Evolutionary conservation across 2,888 invertebrate species (phyloP).

Genomic region (Drosophila kanekoi): DNA sequence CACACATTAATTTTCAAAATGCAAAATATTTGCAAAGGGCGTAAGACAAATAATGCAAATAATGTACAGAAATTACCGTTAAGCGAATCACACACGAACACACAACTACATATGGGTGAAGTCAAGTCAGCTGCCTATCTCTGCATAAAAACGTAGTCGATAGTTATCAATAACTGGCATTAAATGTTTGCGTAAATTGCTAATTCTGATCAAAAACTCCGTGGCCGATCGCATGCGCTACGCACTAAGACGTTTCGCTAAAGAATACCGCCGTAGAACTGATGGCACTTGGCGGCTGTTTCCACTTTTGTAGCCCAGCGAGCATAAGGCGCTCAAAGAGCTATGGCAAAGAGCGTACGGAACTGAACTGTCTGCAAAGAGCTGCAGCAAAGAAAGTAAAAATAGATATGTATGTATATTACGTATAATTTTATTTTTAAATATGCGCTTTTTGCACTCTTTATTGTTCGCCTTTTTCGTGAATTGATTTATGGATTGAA

Average conservation of each 20-base stretch:
- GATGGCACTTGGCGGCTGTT: slow-evolving; percentile 49
- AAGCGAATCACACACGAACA: slow-evolving; percentile 4
- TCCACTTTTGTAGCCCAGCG: slow-evolving; percentile 64
- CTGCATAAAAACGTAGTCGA: slow-evolving; percentile 20
- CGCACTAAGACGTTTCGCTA: slow-evolving; percentile 50
- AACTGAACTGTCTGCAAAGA: slow-evolving; percentile 12
- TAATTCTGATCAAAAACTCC: slow-evolving; percentile 11
- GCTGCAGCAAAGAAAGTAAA: slow-evolving; percentile 33
- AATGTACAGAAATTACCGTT: slow-evolving; percentile 32
- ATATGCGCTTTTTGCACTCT: slow-evolving; percentile 51
- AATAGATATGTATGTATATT: slow-evolving; percentile 45
- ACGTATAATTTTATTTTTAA: slow-evolving; percentile 66
- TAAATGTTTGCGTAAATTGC: slow-evolving; percentile 30
- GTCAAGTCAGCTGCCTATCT: slow-evolving; percentile 58
- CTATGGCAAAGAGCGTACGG: slow-evolving; percentile 25
- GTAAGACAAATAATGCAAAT: slow-evolving; percentile 3
- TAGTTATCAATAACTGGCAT: slow-evolving; percentile 68
- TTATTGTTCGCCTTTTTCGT: slow-evolving; percentile 37
- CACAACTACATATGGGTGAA: slow-evolving; percentile 12
- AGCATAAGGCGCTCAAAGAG: slow-evolving; percentile 45
- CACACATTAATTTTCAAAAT: slow-evolving; percentile 17
- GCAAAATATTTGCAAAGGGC: slow-evolving; percentile 4
- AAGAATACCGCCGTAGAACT: slow-evolving; percentile 68
- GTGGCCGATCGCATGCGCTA: slow-evolving; percentile 55
- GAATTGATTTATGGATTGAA: slow-evolving; percentile 72